phyloP scores from a whole-genome alignment of 2,113 vertebrate species.

The Halichoerus grypus region DNA sequence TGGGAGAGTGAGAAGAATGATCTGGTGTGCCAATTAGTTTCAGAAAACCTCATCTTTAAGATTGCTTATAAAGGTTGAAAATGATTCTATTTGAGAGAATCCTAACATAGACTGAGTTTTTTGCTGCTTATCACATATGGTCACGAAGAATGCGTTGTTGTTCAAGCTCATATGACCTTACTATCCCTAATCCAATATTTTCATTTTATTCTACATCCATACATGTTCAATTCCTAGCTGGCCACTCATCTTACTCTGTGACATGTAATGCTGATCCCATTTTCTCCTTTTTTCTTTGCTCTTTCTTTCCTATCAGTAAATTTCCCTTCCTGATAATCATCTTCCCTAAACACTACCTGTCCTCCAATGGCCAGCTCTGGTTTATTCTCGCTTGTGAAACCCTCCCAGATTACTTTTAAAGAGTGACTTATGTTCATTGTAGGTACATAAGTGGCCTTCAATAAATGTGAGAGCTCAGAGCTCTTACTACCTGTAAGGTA shows the following conservation, averaged over 20 bases:
- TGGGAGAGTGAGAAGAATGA: slow-evolving; percentile 61
- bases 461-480: not conserved
- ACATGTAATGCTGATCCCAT: not conserved
- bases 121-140: not conserved
- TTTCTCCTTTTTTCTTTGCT: not conserved
- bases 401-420: not conserved
- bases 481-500: not conserved
- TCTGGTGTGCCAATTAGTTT: slow-evolving; percentile 65
- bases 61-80: slow-evolving; percentile 67
- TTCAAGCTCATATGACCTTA: not conserved
- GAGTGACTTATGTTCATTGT: not conserved
- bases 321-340: not conserved
- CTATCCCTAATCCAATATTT: not conserved
- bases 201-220: not conserved
- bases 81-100: slow-evolving; percentile 65
- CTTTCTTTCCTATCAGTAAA: not conserved
- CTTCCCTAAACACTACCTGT: not conserved
- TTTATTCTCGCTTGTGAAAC: not conserved
- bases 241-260: not conserved
- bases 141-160: not conserved
- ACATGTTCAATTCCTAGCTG: not conserved
- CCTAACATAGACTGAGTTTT: not conserved
- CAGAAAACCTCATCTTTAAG: slow-evolving; percentile 32
- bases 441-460: not conserved
- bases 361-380: not conserved